A percentile compares a stretch with the other conserved stretches of the same genome.
These are phyloP conservation scores for Temnothorax ravouxi DNA, from an alignment of 2,888 invertebrate species.

Conservation along the genomic window DNA sequence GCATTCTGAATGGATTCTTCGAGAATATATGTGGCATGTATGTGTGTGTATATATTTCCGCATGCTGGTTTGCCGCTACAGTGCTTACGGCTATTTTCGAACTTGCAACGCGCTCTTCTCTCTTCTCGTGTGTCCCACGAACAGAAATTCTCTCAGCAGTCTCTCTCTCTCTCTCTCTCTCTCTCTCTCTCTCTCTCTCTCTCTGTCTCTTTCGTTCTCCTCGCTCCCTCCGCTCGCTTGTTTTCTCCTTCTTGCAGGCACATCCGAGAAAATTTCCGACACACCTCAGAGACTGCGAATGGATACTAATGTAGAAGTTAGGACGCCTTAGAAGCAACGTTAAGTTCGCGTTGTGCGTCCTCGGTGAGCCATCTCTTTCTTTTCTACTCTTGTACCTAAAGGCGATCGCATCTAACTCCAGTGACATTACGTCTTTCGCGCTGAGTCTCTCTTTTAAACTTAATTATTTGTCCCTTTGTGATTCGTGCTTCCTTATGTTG, in stretches of 20 bases:
- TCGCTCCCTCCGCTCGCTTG: background rate
- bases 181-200: background rate
- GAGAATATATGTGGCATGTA: background rate
- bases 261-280: constrained; percentile 46
- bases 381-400: background rate
- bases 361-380: background rate
- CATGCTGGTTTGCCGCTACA: constrained; percentile 4
- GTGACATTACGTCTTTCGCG: constrained; percentile 9
- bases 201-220: background rate
- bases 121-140: background rate
- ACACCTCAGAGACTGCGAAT: constrained; percentile 33
- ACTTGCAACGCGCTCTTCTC: background rate
- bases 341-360: constrained; percentile 1
- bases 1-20: constrained; percentile 61
- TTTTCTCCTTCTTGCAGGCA: background rate
- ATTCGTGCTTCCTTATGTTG: background rate
- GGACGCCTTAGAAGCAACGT: constrained; percentile 12
- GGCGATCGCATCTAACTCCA: background rate
- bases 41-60: background rate
- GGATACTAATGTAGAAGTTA: constrained; percentile 50
- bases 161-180: background rate
- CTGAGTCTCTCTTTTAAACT: constrained; percentile 2
- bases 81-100: constrained; percentile 59
- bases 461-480: constrained; percentile 10
- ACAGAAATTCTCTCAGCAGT: constrained; percentile 11